These are phyloP conservation scores for Schizothorax lantsangensis DNA, from an alignment of 2,797 vertebrate genomes.

Conservation along the genomic window DNA sequence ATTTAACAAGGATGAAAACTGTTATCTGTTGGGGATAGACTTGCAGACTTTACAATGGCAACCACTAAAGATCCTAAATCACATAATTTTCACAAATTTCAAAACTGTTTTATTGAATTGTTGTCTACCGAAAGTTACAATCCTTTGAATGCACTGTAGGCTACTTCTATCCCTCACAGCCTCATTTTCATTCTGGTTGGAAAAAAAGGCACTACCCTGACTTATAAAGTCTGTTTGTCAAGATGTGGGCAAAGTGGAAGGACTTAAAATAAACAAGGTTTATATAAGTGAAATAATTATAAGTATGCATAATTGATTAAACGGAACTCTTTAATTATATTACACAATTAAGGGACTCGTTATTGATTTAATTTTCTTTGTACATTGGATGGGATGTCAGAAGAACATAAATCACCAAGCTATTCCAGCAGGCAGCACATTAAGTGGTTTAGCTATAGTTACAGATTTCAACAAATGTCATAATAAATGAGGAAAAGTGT, in stretches of 20 bases:
- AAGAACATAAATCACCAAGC: constrained; percentile 1
- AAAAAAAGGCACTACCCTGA: background rate
- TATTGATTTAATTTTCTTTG: background rate
- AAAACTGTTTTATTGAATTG: background rate
- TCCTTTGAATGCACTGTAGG: background rate
- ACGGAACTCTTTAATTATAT: background rate
- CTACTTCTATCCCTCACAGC: background rate
- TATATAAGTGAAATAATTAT: background rate
- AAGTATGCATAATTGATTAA: background rate
- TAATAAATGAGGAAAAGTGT: background rate
- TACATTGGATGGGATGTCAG: background rate
- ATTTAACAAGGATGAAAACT: background rate
- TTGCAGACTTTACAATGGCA: background rate
- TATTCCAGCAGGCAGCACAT: constrained; percentile 1
- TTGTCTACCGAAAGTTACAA: background rate
- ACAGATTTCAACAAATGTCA: constrained; percentile 23
- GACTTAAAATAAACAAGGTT: constrained; percentile 6
- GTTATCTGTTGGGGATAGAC: background rate
- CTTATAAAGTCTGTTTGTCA: background rate
- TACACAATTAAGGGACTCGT: background rate
- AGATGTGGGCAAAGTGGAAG: background rate
- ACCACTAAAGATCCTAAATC: background rate
- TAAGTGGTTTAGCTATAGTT: background rate
- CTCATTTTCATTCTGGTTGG: background rate
- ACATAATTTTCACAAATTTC: background rate